These are phyloP conservation scores for Atta cephalotes DNA, from an alignment of 1,140 invertebrate species.

Conservation along the genomic window DNA sequence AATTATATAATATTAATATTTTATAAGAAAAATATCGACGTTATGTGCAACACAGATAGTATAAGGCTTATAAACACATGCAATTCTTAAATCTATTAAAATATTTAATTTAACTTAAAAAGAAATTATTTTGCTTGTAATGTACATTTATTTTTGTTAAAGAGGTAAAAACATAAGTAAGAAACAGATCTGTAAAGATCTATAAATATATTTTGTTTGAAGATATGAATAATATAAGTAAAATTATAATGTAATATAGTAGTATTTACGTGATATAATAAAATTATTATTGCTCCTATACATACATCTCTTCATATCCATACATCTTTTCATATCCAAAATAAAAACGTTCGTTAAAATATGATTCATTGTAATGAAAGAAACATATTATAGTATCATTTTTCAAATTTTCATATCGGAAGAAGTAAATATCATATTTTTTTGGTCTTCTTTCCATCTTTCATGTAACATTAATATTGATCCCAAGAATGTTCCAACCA, in stretches of 20 bases:
- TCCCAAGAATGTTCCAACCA: neutral
- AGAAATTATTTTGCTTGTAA: constrained; percentile 41
- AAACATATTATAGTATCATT: neutral
- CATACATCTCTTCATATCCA: neutral
- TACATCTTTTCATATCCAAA: neutral
- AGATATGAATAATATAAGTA: neutral
- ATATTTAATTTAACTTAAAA: neutral
- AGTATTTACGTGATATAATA: constrained; percentile 56
- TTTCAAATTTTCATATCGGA: neutral
- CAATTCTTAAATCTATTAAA: constrained; percentile 42
- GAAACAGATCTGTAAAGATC: constrained; percentile 13
- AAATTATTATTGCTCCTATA: constrained; percentile 22
- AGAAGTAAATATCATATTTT: neutral
- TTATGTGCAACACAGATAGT: constrained; percentile 55
- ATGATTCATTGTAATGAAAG: neutral
- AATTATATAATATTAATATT: constrained; percentile 5
- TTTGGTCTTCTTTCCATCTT: neutral
- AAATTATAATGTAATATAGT: constrained; percentile 55
- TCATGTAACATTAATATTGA: constrained; percentile 4
- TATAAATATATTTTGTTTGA: constrained; percentile 8
- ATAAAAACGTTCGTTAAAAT: neutral
- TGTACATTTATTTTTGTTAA: constrained; percentile 18
- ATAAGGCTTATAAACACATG: constrained; percentile 23
- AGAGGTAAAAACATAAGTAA: constrained; percentile 13
- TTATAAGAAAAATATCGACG: neutral